These are phyloP conservation scores for Ormyrus pomaceus DNA, from an alignment of 2,888 invertebrate genomes.

Conservation along the genomic window DNA sequence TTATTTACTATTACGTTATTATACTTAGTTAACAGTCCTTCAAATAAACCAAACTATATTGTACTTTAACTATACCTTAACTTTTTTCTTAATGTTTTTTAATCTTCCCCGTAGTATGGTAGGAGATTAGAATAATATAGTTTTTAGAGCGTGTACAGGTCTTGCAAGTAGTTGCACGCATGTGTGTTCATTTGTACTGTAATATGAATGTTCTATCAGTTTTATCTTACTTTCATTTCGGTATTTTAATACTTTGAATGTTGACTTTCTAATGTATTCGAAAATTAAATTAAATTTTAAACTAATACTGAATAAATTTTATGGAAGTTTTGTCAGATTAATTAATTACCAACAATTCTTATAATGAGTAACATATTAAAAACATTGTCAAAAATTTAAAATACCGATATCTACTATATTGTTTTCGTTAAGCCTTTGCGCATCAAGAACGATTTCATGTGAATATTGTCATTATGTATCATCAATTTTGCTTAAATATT, in stretches of 20 bases:
- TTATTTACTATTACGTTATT: constrained; percentile 12
- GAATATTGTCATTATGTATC: neutral
- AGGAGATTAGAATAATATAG: constrained; percentile 33
- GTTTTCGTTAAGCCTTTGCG: constrained; percentile 16
- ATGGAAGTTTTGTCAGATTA: no score
- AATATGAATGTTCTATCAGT: no score
- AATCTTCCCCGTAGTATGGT: constrained; percentile 18
- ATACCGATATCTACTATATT: constrained; percentile 13
- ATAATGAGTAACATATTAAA: neutral
- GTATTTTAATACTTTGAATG: neutral
- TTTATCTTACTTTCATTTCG: no score
- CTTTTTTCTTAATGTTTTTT: neutral
- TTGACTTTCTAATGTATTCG: no score
- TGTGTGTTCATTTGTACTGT: constrained; percentile 3
- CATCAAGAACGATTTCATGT: neutral
- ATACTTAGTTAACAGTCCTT: constrained; percentile 6
- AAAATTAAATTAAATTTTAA: no score
- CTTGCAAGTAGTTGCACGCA: constrained; percentile 35
- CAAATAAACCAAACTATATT: constrained; percentile 6
- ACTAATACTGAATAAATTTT: no score
- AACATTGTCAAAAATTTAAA: constrained; percentile 5
- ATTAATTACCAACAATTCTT: no score
- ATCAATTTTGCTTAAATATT: constrained; percentile 33
- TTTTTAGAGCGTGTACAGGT: constrained; percentile 29
- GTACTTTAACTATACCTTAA: neutral